These are phyloP conservation scores for Pangasius larnaudii DNA, from an alignment of 2,797 vertebrate species.

Conservation along the genomic window DNA sequence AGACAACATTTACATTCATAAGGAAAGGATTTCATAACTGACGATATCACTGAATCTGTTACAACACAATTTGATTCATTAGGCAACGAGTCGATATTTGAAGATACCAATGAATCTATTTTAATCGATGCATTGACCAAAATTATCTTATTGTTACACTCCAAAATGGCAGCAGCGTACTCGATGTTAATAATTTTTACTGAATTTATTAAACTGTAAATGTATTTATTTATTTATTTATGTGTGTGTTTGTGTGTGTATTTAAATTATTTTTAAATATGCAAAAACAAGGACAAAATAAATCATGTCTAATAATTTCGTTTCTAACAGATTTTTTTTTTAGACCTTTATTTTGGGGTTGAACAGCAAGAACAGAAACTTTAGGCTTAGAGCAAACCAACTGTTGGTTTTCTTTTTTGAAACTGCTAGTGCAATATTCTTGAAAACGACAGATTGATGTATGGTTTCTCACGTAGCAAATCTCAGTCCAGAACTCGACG, in stretches of 20 bases:
- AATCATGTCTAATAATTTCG: too few relatives aligned
- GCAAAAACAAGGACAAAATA: too few relatives aligned
- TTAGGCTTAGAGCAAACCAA: not conserved
- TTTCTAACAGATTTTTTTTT: not conserved
- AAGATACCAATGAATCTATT: not conserved
- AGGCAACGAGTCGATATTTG: not conserved
- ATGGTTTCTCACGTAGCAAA: not conserved
- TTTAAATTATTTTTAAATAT: too few relatives aligned
- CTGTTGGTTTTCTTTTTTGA: not conserved
- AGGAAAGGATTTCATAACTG: not conserved
- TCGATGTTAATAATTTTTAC: not conserved
- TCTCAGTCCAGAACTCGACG: not conserved
- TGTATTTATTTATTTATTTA: not conserved
- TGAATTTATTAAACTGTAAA: not conserved
- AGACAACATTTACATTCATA: not conserved
- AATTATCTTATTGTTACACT: not conserved
- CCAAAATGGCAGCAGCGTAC: not conserved
- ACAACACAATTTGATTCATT: not conserved
- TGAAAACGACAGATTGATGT: not conserved
- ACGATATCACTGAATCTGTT: not conserved
- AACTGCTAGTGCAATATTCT: not conserved
- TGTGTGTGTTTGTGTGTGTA: too few relatives aligned
- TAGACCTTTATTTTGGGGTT: not conserved
- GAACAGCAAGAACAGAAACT: not conserved
- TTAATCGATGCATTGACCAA: not conserved